These are phyloP conservation scores for Cryptus armator DNA, from an alignment of 2,888 invertebrate species.

Conservation along the genomic window DNA sequence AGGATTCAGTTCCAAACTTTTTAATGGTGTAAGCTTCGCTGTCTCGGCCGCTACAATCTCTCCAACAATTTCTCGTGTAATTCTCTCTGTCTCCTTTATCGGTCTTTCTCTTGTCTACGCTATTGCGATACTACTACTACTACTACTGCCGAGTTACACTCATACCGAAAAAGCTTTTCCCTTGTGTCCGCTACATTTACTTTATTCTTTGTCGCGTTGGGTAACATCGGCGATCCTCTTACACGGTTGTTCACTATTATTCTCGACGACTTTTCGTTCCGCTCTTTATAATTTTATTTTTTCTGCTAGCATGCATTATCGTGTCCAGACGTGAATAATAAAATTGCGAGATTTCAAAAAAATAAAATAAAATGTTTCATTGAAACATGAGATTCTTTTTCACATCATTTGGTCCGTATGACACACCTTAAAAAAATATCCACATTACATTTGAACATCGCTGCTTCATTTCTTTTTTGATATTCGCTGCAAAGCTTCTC, in stretches of 20 bases:
- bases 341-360: no score
- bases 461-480: no score
- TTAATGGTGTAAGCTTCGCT: constrained; percentile 60
- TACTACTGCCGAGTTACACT: constrained; percentile 13
- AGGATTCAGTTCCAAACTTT: constrained; percentile 64
- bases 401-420: no score
- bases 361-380: no score
- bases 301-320: no score
- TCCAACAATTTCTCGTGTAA: not conserved
- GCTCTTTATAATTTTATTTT: not conserved
- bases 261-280: not conserved
- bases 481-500: no score
- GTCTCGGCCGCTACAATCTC: not conserved
- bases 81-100: constrained; percentile 1
- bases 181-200: constrained; percentile 3
- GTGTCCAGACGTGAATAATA: no score
- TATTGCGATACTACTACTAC: constrained; percentile 2
- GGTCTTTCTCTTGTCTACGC: constrained; percentile 15
- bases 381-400: no score
- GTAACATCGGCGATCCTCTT: not conserved
- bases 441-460: no score
- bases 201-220: constrained; percentile 19
- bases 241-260: not conserved
- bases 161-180: constrained; percentile 57
- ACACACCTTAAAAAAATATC: no score